Evolutionary conservation across 2,888 invertebrate genomes (phyloP).

Genomic region (Agriopis leucophaearia): DNA sequence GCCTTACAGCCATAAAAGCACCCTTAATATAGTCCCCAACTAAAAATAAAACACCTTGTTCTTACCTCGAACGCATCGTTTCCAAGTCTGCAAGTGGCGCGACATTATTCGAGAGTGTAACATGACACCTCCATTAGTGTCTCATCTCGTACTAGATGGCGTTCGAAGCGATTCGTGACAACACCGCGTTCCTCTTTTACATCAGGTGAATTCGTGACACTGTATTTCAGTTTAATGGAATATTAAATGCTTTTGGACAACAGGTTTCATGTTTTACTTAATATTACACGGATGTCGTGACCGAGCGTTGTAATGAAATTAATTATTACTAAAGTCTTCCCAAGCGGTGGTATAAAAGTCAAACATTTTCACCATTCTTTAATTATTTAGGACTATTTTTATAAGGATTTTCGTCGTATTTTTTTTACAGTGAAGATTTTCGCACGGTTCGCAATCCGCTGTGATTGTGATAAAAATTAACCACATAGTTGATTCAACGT

Average conservation of each 20-base stretch:
- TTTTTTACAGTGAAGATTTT: background rate
- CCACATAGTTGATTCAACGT: too few relatives aligned
- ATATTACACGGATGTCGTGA: conserved; percentile 35
- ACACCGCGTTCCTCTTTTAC: conserved; percentile 16
- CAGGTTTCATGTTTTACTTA: conserved; percentile 35
- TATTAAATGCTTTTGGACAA: conserved; percentile 40
- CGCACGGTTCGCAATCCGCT: background rate
- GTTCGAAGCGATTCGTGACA: conserved; percentile 53
- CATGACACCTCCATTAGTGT: conserved; percentile 72
- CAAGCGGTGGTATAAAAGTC: conserved; percentile 13
- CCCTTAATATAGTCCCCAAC: background rate
- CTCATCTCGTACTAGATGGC: conserved; percentile 60
- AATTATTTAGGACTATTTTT: conserved; percentile 7
- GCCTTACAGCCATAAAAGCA: too few relatives aligned
- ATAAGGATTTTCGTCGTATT: background rate
- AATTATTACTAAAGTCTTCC: conserved; percentile 27
- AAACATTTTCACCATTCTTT: conserved; percentile 7
- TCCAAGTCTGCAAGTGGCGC: conserved; percentile 46
- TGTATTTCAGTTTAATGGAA: conserved; percentile 36
- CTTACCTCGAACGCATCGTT: conserved; percentile 27
- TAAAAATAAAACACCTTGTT: background rate
- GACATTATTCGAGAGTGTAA: conserved; percentile 60
- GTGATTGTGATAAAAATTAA: too few relatives aligned
- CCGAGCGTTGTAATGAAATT: conserved; percentile 28
- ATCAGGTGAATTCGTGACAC: conserved; percentile 24